phyloP scores from a whole-genome alignment of 2,113 vertebrate species.

The Ammodytes marinus region DNA sequence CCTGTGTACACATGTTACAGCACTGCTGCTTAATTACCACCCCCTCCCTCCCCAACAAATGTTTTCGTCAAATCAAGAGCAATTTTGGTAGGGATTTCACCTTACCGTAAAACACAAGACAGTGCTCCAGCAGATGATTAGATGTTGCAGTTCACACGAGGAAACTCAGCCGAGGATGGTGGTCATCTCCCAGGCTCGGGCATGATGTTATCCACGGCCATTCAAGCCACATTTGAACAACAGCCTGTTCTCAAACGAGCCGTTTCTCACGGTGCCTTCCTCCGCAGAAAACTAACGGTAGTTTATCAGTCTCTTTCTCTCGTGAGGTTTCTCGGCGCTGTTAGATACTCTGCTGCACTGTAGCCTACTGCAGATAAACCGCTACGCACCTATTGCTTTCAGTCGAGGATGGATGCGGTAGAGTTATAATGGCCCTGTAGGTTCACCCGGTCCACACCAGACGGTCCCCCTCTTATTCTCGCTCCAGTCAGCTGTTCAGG shows the following conservation, averaged over 20 bases:
- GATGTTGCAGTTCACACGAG: conserved; percentile 55
- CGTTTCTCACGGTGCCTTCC: background rate
- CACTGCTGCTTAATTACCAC: background rate
- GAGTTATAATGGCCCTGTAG: conserved; percentile 16
- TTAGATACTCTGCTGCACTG: conserved; percentile 33
- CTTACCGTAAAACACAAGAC: conserved; percentile 59
- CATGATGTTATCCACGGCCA: conserved; percentile 41
- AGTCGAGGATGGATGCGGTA: conserved; percentile 8
- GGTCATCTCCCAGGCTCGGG: conserved; percentile 35
- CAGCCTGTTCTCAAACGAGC: conserved; percentile 17
- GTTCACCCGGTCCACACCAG: background rate
- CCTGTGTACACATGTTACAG: background rate
- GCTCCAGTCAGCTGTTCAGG: conserved; percentile 43
- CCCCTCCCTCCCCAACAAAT: background rate
- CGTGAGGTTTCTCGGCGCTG: conserved; percentile 18
- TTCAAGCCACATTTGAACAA: conserved; percentile 35
- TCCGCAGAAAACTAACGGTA: conserved; percentile 5
- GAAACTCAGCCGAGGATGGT: conserved; percentile 47
- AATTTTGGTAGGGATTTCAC: background rate
- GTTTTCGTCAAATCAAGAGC: background rate
- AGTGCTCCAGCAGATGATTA: conserved; percentile 37
- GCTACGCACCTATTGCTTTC: conserved; percentile 44
- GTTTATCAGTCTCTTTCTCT: conserved; percentile 55
- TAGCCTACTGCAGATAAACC: conserved; percentile 46
- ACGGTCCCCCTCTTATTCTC: background rate